Evolutionary conservation across 2,888 invertebrate species (phyloP).

Genomic region (Heliothis peltigera): DNA sequence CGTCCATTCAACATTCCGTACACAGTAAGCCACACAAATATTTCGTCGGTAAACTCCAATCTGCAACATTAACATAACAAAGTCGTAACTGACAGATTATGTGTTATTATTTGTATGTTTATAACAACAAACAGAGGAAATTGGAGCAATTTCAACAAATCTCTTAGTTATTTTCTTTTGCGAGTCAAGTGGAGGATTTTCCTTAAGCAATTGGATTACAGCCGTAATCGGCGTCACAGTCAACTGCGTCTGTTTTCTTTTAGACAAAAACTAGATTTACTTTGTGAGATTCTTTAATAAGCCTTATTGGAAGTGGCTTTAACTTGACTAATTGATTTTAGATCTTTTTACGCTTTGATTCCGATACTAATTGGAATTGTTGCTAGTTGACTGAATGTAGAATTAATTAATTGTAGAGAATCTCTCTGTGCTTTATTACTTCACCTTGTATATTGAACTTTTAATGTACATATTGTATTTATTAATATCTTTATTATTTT

Average conservation of each 20-base stretch:
- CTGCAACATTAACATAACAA: constrained; percentile 55
- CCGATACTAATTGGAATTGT: too few species aligned
- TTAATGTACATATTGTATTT: too few species aligned
- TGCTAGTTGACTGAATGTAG: too few species aligned
- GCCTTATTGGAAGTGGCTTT: constrained; percentile 11
- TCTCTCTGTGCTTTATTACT: too few species aligned
- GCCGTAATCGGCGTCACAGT: constrained; percentile 52
- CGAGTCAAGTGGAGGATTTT: constrained; percentile 54
- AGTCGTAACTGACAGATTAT: constrained; percentile 54
- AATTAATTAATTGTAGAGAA: too few species aligned
- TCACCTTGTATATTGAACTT: too few species aligned
- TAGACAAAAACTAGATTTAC: constrained; percentile 39
- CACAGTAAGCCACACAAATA: constrained; percentile 42
- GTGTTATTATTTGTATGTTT: constrained; percentile 58
- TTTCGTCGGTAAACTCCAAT: constrained; percentile 41
- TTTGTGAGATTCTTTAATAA: constrained; percentile 14
- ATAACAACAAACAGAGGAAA: constrained; percentile 47
- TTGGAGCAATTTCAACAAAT: constrained; percentile 60
- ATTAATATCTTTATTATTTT: too few species aligned
- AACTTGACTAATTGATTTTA: constrained; percentile 26
- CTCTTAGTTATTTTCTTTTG: constrained; percentile 56
- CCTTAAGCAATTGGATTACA: constrained; percentile 57
- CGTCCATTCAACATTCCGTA: constrained; percentile 24
- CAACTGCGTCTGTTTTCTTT: constrained; percentile 45
- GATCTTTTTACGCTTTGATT: background rate